A percentile compares a stretch with the other conserved stretches of the same genome.
These are phyloP conservation scores for Tenthredo mesomela DNA, from an alignment of 2,888 invertebrate species.

Conservation along the genomic window DNA sequence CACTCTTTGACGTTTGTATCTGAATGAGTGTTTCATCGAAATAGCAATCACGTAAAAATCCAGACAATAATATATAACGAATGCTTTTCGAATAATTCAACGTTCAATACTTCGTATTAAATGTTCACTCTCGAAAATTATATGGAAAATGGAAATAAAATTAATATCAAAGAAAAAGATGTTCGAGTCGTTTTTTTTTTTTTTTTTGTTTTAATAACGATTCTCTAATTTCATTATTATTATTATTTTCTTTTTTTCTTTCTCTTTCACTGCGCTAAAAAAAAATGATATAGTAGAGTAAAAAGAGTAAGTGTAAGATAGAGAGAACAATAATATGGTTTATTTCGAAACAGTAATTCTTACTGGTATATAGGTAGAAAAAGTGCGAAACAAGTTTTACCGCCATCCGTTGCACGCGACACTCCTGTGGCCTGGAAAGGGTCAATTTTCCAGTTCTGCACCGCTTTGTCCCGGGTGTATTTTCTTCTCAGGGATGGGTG, in stretches of 20 bases:
- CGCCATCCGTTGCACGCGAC: conserved; percentile 41
- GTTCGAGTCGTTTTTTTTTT: not conserved
- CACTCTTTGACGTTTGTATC: not conserved
- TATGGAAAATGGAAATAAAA: not conserved
- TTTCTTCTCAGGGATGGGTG: not conserved
- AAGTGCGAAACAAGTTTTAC: conserved; percentile 34
- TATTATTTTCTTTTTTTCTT: not conserved
- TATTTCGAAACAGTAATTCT: not conserved
- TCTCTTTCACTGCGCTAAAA: not conserved
- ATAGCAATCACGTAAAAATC: not conserved
- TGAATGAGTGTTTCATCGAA: not conserved
- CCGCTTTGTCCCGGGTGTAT: conserved; percentile 37
- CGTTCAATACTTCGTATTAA: not conserved
- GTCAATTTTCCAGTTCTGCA: conserved; percentile 44
- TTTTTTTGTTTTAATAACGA: not conserved
- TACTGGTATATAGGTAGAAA: not conserved
- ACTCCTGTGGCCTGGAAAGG: conserved; percentile 40
- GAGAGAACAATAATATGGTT: not conserved
- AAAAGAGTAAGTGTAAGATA: not conserved
- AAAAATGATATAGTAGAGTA: not conserved
- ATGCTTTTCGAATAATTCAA: not conserved
- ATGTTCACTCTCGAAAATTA: not conserved
- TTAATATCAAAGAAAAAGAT: not conserved
- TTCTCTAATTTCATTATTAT: not conserved
- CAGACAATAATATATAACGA: not conserved